phyloP scores from a whole-genome alignment of 2,888 invertebrate species.

The Nysson spinosus region DNA sequence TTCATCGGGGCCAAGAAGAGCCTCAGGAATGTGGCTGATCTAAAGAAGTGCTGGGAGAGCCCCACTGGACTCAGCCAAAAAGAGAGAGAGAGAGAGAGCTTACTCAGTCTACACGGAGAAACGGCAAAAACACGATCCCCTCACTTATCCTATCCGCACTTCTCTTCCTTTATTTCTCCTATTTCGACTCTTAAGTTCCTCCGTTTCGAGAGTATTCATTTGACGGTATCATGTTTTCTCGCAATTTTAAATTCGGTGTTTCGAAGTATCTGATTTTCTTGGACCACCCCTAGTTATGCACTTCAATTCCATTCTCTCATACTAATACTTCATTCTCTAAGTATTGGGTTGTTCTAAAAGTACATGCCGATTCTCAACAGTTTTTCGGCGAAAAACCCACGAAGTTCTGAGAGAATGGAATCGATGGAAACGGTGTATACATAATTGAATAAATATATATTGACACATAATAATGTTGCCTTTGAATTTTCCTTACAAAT shows the following conservation, averaged over 20 bases:
- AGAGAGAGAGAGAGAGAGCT: constrained; percentile 23
- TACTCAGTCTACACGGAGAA: constrained; percentile 27
- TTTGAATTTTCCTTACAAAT: too few relatives aligned
- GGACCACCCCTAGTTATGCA: too few relatives aligned
- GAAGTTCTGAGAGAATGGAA: too few relatives aligned
- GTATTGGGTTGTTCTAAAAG: too few relatives aligned
- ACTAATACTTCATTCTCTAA: too few relatives aligned
- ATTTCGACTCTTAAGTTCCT: constrained; percentile 17
- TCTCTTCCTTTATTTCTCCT: constrained; percentile 19
- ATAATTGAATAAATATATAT: too few relatives aligned
- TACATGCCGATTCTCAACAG: too few relatives aligned
- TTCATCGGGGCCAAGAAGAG: constrained; percentile 73
- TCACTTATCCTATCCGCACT: constrained; percentile 11
- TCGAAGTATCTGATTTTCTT: too few relatives aligned
- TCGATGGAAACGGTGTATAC: too few relatives aligned
- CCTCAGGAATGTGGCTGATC: constrained; percentile 60
- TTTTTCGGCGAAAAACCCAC: too few relatives aligned
- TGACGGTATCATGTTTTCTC: not conserved
- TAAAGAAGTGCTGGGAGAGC: constrained; percentile 61
- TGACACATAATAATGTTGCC: too few relatives aligned
- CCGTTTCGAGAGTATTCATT: not conserved
- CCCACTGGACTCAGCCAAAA: constrained; percentile 48
- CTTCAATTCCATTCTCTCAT: too few relatives aligned
- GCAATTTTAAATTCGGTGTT: not conserved
- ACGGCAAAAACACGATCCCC: constrained; percentile 66